Percentiles rank a stretch among this genome's conserved stretches.
phyloP scores from a whole-genome alignment of 2,888 invertebrate species.

The Odontomyia ornata region DNA sequence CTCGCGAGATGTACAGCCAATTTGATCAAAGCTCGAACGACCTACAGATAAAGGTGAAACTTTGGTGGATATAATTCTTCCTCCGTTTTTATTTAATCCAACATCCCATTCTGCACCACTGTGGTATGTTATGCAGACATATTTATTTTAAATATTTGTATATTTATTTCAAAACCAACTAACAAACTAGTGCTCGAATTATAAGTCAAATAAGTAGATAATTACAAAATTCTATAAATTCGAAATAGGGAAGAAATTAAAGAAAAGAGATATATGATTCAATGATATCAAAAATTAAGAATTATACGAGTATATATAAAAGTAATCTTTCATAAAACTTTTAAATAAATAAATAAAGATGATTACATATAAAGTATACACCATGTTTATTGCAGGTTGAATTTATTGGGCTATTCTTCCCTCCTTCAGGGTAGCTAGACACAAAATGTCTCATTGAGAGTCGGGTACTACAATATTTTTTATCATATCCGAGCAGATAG shows the following conservation, averaged over 20 bases:
- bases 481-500: conserved; percentile 77
- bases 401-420: conserved; percentile 70
- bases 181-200: too few species aligned
- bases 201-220: too few species aligned
- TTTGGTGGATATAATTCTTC: conserved; percentile 86
- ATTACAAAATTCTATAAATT: too few species aligned
- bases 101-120: conserved; percentile 89
- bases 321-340: too few species aligned
- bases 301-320: too few species aligned
- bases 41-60: conserved; percentile 71
- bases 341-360: conserved; percentile 93
- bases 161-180: too few species aligned
- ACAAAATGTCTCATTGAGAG: conserved; percentile 98
- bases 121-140: conserved; percentile 94
- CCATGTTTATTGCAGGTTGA: conserved; percentile 71
- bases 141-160: too few species aligned
- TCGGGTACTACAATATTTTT: conserved; percentile 90
- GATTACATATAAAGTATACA: conserved; percentile 94
- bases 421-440: conserved; percentile 63
- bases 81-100: conserved; percentile 80
- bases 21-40: conserved; percentile 64
- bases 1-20: conserved; percentile 66
- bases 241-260: too few species aligned
- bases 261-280: too few species aligned
- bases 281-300: too few species aligned